Conservation (phyloP, 2,797 vertebrate genomes). For the Cyprinodon diabolis region DNA sequence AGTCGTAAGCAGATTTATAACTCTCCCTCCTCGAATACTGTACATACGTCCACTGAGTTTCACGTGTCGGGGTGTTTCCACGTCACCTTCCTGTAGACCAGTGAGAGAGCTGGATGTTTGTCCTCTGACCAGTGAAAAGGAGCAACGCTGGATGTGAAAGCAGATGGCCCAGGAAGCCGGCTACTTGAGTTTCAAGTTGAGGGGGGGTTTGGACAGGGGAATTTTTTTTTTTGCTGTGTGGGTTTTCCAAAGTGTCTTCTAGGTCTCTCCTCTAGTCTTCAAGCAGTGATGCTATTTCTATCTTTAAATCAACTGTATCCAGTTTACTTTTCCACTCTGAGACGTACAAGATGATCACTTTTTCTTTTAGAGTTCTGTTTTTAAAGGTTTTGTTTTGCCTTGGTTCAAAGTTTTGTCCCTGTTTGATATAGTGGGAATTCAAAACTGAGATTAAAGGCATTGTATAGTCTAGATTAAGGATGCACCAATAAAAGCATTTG, state of each 20-base stretch:
- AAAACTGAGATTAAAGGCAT: background rate
- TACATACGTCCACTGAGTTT: slow-evolving; percentile 33
- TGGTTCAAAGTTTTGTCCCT: background rate
- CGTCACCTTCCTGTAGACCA: slow-evolving; percentile 40
- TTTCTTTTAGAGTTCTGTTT: background rate
- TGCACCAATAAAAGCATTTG: background rate
- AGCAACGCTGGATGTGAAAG: slow-evolving; percentile 37
- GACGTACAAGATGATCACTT: background rate
- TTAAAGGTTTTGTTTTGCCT: too few species aligned
- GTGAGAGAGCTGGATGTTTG: slow-evolving; percentile 31
- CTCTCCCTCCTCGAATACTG: slow-evolving; percentile 46
- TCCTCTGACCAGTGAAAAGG: slow-evolving; percentile 35
- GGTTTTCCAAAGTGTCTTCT: slow-evolving; percentile 11
- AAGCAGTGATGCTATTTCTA: slow-evolving; percentile 60
- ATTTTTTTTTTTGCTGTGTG: slow-evolving; percentile 20
- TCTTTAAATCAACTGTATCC: slow-evolving; percentile 62
- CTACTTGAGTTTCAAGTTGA: slow-evolving; percentile 62
- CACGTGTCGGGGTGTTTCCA: slow-evolving; percentile 2
- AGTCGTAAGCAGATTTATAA: slow-evolving; percentile 37
- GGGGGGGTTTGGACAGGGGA: slow-evolving; percentile 1
- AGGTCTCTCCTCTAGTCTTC: slow-evolving; percentile 28
- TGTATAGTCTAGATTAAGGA: background rate
- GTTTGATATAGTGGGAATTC: too few species aligned
- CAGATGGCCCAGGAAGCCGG: slow-evolving; percentile 44
- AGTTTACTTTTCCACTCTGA: slow-evolving; percentile 46